Evolutionary conservation across 2,113 vertebrate species (phyloP).

Genomic region (Rhodinocichla rosea): DNA sequence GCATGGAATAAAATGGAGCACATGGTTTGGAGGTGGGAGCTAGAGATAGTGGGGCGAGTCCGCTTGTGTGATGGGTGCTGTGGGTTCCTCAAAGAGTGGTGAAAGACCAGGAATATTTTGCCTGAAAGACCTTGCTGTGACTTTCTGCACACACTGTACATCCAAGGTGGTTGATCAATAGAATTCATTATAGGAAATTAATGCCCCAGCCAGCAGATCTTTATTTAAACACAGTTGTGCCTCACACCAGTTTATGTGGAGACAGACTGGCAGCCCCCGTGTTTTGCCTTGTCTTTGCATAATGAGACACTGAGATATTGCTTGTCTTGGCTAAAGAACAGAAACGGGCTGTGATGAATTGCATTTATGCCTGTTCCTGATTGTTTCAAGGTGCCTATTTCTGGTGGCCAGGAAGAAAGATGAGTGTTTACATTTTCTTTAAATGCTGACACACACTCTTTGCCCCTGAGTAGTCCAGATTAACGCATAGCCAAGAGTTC

Average conservation of each 20-base stretch:
- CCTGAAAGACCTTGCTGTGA: not conserved
- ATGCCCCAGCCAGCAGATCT: not conserved
- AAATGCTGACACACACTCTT: not conserved
- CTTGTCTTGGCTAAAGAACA: constrained; percentile 4
- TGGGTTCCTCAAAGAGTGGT: not conserved
- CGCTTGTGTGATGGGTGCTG: not conserved
- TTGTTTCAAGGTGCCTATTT: not conserved
- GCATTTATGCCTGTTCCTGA: not conserved
- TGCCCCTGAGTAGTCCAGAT: not conserved
- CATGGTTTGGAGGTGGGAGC: not conserved
- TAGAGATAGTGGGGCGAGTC: not conserved
- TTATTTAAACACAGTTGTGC: not conserved
- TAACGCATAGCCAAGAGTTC: not conserved
- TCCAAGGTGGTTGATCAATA: not conserved
- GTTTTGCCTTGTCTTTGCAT: constrained; percentile 19
- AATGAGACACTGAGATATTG: not conserved
- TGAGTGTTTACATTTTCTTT: constrained; percentile 35
- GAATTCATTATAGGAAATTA: not conserved
- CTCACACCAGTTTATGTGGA: not conserved
- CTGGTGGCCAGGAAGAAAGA: constrained; percentile 11
- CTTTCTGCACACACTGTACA: fast-evolving
- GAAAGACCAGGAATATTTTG: not conserved
- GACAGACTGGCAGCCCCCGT: not conserved
- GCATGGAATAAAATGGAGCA: not conserved
- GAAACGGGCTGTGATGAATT: not conserved